Conservation (phyloP, 2,797 vertebrate species). For the Caiman crocodilus region DNA sequence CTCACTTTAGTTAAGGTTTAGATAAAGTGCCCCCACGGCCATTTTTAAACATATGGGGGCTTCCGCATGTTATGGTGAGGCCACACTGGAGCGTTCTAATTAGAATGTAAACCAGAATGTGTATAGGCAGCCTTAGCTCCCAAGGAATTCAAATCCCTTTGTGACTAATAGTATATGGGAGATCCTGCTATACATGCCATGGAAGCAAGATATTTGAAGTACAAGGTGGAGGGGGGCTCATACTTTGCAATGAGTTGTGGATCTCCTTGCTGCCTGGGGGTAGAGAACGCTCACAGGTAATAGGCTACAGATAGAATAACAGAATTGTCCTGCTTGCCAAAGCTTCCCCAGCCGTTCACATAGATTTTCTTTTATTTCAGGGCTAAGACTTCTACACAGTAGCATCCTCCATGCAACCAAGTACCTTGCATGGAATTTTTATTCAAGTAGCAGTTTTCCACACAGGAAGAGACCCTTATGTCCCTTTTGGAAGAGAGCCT, state of each 20-base stretch:
- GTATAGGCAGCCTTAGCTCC: too few relatives aligned
- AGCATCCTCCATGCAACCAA: not conserved
- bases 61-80: too few relatives aligned
- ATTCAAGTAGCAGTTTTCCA: not conserved
- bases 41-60: too few relatives aligned
- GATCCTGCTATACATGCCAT: not conserved
- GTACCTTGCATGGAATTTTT: not conserved
- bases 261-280: not conserved
- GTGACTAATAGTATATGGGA: not conserved
- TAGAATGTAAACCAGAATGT: too few relatives aligned
- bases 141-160: too few relatives aligned
- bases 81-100: too few relatives aligned
- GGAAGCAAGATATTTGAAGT: not conserved
- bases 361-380: not conserved
- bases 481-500: not conserved
- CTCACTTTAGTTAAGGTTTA: too few relatives aligned
- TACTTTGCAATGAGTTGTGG: not conserved
- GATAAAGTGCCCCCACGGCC: too few relatives aligned
- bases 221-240: not conserved
- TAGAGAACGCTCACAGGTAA: not conserved
- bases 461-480: not conserved
- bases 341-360: not conserved
- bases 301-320: not conserved
- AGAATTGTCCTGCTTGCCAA: not conserved
- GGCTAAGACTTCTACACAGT: not conserved